Evolutionary conservation across 2,888 invertebrate genomes (phyloP).

Genomic region (Agelastica alni): DNA sequence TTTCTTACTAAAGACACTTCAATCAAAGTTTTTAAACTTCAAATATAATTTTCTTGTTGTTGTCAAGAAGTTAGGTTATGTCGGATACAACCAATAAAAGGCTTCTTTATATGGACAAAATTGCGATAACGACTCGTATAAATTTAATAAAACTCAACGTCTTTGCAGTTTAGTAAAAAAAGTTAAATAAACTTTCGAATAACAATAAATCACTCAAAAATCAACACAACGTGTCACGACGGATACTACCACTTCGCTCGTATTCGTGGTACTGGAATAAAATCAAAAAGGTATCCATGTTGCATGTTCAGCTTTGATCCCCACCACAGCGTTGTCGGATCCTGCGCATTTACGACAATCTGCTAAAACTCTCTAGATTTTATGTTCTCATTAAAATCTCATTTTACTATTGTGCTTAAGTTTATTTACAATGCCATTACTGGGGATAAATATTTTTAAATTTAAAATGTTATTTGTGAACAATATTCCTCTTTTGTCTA

Average conservation of each 20-base stretch:
- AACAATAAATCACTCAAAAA: slow-evolving; percentile 35
- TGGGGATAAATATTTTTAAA: no score
- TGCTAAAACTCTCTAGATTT: no score
- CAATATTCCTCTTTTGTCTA: no score
- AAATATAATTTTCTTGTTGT: slow-evolving; percentile 25
- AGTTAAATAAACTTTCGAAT: slow-evolving; percentile 9
- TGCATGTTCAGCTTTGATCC: slow-evolving; percentile 40
- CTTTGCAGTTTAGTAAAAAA: slow-evolving; percentile 8
- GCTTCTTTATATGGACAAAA: slow-evolving; percentile 5
- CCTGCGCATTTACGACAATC: background rate
- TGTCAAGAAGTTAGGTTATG: slow-evolving; percentile 35
- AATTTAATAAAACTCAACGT: slow-evolving; percentile 20
- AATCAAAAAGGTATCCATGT: slow-evolving; percentile 40
- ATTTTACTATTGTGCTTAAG: no score
- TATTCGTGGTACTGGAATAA: slow-evolving; percentile 39
- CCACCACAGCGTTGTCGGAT: slow-evolving; percentile 21
- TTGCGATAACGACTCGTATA: slow-evolving; percentile 12
- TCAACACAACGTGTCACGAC: slow-evolving; percentile 34
- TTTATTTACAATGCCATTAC: no score
- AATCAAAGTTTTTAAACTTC: slow-evolving; percentile 27
- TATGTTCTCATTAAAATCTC: no score
- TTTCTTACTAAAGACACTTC: slow-evolving; percentile 24
- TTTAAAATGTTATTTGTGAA: no score
- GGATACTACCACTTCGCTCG: slow-evolving; percentile 35
- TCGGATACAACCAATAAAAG: slow-evolving; percentile 18